These are phyloP conservation scores for Melinopterus prodromus DNA, from an alignment of 2,888 invertebrate genomes.

Conservation along the genomic window DNA sequence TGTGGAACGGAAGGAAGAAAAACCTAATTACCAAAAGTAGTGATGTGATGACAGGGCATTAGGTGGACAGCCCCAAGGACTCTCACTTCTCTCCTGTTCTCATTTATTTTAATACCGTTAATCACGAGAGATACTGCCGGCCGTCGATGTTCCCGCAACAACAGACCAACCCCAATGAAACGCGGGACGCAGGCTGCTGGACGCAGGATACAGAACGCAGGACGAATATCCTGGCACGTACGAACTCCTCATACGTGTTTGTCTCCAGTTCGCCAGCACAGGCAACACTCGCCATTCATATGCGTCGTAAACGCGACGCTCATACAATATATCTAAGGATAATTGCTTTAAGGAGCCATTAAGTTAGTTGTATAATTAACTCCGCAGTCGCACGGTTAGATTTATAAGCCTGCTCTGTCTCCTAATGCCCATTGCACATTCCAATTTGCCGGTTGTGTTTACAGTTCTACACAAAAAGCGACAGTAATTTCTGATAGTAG, in stretches of 20 bases:
- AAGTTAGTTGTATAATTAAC: slow-evolving; percentile 55
- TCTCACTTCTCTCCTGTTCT: slow-evolving; percentile 42
- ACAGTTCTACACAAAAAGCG: neutral
- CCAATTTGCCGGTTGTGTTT: slow-evolving; percentile 8
- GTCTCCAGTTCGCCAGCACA: neutral
- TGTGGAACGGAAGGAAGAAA: slow-evolving; percentile 53
- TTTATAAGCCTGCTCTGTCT: slow-evolving; percentile 46
- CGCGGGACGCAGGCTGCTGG: neutral
- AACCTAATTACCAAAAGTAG: slow-evolving; percentile 61
- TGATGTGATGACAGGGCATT: slow-evolving; percentile 60
- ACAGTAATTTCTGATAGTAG: no score
- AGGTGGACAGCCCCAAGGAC: slow-evolving; percentile 58
- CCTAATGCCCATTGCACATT: no score
- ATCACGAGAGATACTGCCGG: slow-evolving; percentile 41
- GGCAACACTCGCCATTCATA: slow-evolving; percentile 39
- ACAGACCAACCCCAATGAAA: neutral
- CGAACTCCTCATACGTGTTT: neutral
- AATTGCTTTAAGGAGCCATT: slow-evolving; percentile 57
- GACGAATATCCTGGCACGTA: neutral
- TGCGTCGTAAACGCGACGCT: slow-evolving; percentile 51
- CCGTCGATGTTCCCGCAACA: slow-evolving; percentile 8
- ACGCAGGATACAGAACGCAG: neutral
- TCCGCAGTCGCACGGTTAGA: slow-evolving; percentile 46
- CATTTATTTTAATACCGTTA: slow-evolving; percentile 46
- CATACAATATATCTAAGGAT: slow-evolving; percentile 55